Conservation (phyloP, 2,113 vertebrate genomes). For the Motacilla tschutschensis region DNA sequence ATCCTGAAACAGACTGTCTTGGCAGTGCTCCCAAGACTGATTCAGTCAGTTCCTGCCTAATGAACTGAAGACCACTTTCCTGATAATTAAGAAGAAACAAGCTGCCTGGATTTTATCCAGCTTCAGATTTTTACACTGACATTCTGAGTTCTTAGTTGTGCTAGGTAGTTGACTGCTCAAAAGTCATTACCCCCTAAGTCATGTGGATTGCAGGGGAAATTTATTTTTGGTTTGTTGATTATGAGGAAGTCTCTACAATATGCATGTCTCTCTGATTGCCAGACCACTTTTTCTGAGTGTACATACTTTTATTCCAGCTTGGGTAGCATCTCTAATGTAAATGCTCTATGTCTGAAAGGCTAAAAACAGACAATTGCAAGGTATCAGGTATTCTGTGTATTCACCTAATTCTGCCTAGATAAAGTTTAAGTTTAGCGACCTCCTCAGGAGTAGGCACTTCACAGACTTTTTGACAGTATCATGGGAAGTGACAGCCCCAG, state of each 20-base stretch:
- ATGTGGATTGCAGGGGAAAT: neutral
- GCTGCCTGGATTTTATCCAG: neutral
- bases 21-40: neutral
- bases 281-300: neutral
- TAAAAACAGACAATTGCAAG: neutral
- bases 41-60: neutral
- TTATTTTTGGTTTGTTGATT: neutral
- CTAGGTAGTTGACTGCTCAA: neutral
- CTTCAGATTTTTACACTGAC: neutral
- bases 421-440: neutral
- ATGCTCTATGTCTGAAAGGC: neutral
- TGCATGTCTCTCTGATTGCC: neutral
- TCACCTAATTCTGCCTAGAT: neutral
- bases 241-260: neutral
- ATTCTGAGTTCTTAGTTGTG: neutral
- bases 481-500: neutral
- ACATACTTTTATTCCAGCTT: neutral
- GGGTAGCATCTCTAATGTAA: neutral
- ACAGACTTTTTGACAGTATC: neutral
- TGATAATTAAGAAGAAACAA: neutral
- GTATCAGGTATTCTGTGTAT: neutral
- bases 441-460: neutral
- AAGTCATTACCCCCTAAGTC: neutral
- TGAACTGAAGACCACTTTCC: slow-evolving; percentile 3
- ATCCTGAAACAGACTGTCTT: neutral